Conservation (phyloP, 2,797 vertebrate species). For the Leucoraja ocellata region DNA sequence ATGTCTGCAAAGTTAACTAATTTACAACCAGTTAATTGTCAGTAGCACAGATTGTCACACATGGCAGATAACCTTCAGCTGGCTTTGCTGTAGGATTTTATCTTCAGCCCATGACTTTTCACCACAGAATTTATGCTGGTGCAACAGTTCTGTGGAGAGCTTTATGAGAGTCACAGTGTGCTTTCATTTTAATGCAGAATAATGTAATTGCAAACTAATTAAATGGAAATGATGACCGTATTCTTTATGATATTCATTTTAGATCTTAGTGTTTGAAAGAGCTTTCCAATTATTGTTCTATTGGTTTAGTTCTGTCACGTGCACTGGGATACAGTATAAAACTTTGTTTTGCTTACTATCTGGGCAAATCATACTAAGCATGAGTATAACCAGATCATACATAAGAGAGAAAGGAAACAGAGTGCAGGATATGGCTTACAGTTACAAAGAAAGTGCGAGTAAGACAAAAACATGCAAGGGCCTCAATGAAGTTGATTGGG, state of each 20-base stretch:
- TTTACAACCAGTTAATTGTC: slow-evolving; percentile 23
- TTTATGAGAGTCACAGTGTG: neutral
- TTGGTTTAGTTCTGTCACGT: too few relatives aligned
- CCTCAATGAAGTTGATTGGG: too few relatives aligned
- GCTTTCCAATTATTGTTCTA: neutral
- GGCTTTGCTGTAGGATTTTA: neutral
- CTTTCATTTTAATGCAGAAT: neutral
- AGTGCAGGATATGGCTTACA: too few relatives aligned
- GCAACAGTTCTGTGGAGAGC: neutral
- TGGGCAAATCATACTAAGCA: too few relatives aligned
- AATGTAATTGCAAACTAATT: neutral
- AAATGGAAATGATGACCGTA: neutral
- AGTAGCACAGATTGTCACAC: neutral
- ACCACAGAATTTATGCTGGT: neutral
- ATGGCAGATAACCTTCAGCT: neutral
- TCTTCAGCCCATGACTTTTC: neutral
- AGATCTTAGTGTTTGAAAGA: neutral
- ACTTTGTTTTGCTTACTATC: too few relatives aligned
- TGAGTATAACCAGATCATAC: too few relatives aligned
- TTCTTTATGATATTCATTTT: neutral
- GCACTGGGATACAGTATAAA: too few relatives aligned
- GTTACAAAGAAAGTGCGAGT: too few relatives aligned
- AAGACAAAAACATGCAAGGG: too few relatives aligned
- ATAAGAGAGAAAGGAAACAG: too few relatives aligned
- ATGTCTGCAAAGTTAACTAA: neutral